phyloP scores from a whole-genome alignment of 2,797 vertebrate species.

The Fringilla coelebs region DNA sequence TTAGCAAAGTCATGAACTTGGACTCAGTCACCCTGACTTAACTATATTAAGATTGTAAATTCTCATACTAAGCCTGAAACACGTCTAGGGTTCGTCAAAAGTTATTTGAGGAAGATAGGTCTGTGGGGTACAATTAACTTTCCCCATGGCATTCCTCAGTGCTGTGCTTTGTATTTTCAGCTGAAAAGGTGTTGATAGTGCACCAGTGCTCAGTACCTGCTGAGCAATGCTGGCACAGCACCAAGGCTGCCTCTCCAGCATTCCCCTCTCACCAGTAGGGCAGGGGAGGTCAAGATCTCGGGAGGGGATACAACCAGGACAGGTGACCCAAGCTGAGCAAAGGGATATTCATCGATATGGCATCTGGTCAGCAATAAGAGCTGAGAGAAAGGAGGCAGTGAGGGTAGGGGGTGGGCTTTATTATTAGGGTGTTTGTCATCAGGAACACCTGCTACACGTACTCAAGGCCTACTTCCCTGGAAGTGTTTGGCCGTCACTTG shows the following conservation, averaged over 20 bases:
- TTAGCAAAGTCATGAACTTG: background rate
- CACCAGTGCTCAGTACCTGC: background rate
- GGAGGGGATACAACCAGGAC: background rate
- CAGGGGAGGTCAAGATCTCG: background rate
- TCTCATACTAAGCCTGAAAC: background rate
- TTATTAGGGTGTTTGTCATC: background rate
- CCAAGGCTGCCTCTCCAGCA: background rate
- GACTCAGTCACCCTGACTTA: background rate
- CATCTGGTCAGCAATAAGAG: background rate
- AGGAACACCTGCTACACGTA: rapidly evolving
- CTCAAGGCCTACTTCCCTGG: background rate
- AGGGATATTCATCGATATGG: background rate
- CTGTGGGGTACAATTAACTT: background rate
- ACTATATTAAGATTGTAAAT: background rate
- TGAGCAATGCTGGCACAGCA: background rate
- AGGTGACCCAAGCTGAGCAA: background rate
- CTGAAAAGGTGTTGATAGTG: background rate
- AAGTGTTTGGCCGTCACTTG: background rate
- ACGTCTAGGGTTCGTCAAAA: background rate
- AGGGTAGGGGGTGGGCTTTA: rapidly evolving
- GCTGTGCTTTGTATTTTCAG: background rate
- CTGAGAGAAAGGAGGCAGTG: background rate
- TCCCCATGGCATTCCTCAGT: background rate
- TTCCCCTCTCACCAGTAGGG: background rate
- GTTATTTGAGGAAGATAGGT: background rate